Evolutionary conservation across 2,797 vertebrate species (phyloP).

Genomic region (Pseudotriccus pelzelni): DNA sequence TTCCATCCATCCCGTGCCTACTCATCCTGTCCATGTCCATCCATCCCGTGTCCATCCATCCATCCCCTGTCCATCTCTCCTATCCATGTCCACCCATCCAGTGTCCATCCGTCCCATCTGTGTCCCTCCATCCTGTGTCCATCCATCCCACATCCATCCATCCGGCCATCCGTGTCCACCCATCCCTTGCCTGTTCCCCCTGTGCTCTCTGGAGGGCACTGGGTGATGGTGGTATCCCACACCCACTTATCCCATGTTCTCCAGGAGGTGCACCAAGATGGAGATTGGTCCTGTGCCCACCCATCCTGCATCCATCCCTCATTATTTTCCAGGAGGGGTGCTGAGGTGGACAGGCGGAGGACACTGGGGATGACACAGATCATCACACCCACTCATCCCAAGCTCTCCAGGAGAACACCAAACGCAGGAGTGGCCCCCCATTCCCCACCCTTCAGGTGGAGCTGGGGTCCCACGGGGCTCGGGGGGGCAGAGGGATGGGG

Average conservation of each 20-base stretch:
- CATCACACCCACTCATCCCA: background rate
- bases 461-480: background rate
- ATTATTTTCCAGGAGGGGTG: background rate
- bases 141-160: too few species aligned
- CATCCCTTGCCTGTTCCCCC: background rate
- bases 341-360: background rate
- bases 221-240: background rate
- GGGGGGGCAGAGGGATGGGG: background rate
- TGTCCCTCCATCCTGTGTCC: background rate
- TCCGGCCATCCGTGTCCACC: background rate
- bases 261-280: background rate
- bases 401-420: background rate
- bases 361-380: background rate
- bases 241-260: background rate
- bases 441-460: background rate
- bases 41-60: background rate
- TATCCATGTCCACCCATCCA: background rate
- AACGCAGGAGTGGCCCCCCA: background rate
- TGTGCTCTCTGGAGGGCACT: background rate
- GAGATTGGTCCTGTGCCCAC: fast-evolving
- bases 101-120: background rate
- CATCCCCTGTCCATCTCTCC: background rate
- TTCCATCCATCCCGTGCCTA: too few species aligned
- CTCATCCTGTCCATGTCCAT: too few species aligned
- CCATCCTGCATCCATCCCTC: background rate